A percentile compares a stretch with the other conserved stretches of the same genome.
phyloP scores from a whole-genome alignment of 2,113 vertebrate genomes.

The Rhabdornis inornatus region DNA sequence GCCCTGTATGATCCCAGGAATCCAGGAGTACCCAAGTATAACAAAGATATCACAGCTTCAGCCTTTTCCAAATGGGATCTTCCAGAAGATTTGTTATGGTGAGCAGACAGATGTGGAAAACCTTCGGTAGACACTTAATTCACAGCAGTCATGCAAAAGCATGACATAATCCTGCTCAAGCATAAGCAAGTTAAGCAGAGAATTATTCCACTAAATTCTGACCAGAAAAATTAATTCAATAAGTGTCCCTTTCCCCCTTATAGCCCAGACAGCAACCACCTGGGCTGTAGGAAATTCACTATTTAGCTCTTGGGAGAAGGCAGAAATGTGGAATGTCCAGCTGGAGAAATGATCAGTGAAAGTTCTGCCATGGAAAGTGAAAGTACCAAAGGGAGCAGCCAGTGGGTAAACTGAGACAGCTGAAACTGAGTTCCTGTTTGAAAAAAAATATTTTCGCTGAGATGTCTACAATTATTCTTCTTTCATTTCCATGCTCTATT shows the following conservation, averaged over 20 bases:
- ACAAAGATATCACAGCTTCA: not conserved
- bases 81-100: not conserved
- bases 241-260: not conserved
- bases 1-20: not conserved
- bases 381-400: not conserved
- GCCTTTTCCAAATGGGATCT: not conserved
- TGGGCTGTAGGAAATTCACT: not conserved
- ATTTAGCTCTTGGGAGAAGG: not conserved
- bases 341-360: not conserved
- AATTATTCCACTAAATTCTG: not conserved
- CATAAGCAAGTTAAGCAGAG: not conserved
- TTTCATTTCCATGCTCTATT: not conserved
- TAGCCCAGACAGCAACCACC: not conserved
- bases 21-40: not conserved
- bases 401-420: not conserved
- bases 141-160: not conserved
- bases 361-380: not conserved
- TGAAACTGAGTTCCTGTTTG: not conserved
- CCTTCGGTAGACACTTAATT: not conserved
- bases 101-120: not conserved
- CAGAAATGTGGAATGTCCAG: not conserved
- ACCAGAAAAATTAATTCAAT: not conserved
- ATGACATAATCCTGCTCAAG: not conserved
- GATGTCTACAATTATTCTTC: not conserved
- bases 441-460: not conserved